Evolutionary conservation across 2,888 invertebrate genomes (phyloP).

Genomic region (Himalopsyche kuldschensis): DNA sequence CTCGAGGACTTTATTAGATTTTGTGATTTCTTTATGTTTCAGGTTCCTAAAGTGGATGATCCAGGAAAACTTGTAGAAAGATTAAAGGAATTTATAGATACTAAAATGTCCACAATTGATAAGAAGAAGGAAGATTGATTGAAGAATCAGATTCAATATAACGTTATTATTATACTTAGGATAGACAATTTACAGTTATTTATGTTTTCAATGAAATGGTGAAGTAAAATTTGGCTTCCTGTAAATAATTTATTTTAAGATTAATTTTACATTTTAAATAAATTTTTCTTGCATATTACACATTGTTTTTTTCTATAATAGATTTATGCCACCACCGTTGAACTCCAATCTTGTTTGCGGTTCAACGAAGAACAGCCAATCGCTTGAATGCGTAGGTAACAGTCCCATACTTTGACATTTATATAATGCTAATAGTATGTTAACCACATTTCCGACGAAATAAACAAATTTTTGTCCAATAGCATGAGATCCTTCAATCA

Average conservation of each 20-base stretch:
- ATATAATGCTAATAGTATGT: conserved; percentile 88
- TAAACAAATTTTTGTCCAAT: conserved; percentile 91
- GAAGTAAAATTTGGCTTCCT: conserved; percentile 4
- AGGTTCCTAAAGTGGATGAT: conserved; percentile 86
- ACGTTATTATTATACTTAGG: background rate
- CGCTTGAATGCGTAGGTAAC: conserved; percentile 94
- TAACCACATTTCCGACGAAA: conserved; percentile 89
- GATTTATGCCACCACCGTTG: conserved; percentile 78
- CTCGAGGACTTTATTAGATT: too few relatives aligned
- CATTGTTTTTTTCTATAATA: conserved; percentile 51
- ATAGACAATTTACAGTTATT: background rate
- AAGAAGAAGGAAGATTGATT: conserved; percentile 52
- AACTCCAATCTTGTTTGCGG: conserved; percentile 83
- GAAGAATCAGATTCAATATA: background rate
- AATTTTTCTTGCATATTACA: background rate
- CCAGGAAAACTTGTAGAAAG: conserved; percentile 73
- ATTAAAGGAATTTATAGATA: conserved; percentile 69
- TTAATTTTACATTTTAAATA: conserved; percentile 2
- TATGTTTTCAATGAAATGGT: conserved; percentile 2
- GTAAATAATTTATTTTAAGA: conserved; percentile 23
- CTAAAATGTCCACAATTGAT: conserved; percentile 53
- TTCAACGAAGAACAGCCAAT: conserved; percentile 97
- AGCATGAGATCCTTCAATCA: conserved; percentile 91
- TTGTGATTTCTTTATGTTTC: conserved; percentile 44
- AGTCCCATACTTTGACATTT: conserved; percentile 98